Evolutionary conservation across 1,140 invertebrate species (phyloP).

Genomic region (Onthophagus taurus): DNA sequence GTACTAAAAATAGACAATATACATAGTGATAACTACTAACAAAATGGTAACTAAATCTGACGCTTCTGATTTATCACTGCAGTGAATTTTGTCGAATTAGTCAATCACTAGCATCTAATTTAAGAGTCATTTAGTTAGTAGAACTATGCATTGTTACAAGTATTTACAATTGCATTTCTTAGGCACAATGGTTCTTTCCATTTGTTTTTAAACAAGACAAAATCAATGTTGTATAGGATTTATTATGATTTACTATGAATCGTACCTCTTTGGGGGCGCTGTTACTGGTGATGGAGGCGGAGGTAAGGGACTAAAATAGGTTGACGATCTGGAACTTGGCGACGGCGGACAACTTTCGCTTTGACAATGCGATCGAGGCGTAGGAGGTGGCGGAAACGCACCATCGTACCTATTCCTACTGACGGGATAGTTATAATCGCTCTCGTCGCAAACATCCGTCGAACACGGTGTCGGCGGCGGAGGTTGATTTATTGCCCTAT

Average conservation of each 20-base stretch:
- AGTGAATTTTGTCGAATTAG: too few relatives aligned
- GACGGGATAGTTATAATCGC: constrained; percentile 62
- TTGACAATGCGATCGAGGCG: constrained; percentile 67
- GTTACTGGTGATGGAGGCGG: constrained; percentile 64
- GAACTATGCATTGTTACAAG: too few relatives aligned
- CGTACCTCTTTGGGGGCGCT: constrained; percentile 39
- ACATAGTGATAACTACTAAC: too few relatives aligned
- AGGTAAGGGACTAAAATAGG: constrained; percentile 61
- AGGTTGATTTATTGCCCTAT: constrained; percentile 70
- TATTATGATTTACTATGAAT: constrained; percentile 29
- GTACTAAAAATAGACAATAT: too few relatives aligned
- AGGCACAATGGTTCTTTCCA: too few relatives aligned
- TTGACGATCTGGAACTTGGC: constrained; percentile 65
- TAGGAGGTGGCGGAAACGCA: constrained; percentile 74
- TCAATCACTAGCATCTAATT: too few relatives aligned
- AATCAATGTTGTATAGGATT: too few relatives aligned
- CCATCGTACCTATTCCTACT: constrained; percentile 48
- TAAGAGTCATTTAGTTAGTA: too few relatives aligned
- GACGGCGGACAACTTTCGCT: constrained; percentile 67
- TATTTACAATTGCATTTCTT: too few relatives aligned
- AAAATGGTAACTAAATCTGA: too few relatives aligned
- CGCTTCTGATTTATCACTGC: too few relatives aligned
- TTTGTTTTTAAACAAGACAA: too few relatives aligned
- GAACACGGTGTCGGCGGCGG: constrained; percentile 90
- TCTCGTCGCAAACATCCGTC: constrained; percentile 87